Base-by-base conservation (phyloP, 1,140 invertebrate genomes). In the Mactra quadrangularis region DNA sequence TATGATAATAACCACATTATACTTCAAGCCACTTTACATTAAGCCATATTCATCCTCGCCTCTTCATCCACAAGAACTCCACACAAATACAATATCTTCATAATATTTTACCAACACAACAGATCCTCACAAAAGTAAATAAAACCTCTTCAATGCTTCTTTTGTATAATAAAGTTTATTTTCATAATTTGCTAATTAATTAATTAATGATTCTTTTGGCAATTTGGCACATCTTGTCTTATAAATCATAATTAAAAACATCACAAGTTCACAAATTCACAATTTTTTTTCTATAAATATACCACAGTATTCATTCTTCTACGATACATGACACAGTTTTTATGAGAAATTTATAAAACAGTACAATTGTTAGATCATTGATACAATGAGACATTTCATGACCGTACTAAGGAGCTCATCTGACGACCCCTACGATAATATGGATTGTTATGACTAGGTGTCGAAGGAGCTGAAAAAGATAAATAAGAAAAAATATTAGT, bases 401-500 rank as follows among this genome's bases (percentile, higher is more conserved):
- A 82, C 15, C 59, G 22, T 13, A 82, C 79, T 27, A 82, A 59
- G 31, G 68, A 74, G 52, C 79, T 82, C 70, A 82, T 62, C 50
- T 82, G 68, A 11, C 70, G 68, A 66, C 70, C 57, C 52, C 79
- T 52, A 25, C 71, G 60, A 45, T 78, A 78, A 50, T 81, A 81
- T 70, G 77, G 77, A 33, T 74, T 74, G 50, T 75, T 75, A 62
- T 82, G 68, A 66, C 79, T 74, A 82, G 79, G 55, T 50, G 68
- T 82, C 60, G 79, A 82, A 82, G 79, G 79, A 72, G 68, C 79
- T 82, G 79, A 52, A 82, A 82, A 47, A 41, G 38, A 60, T 1
- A 78, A 78, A 19, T 47, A 71, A n/a, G 47, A 50, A 31, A 70
- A 55, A n/a, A n/a, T n/a, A n/a, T n/a, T n/a, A n/a, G n/a, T n/a